A percentile compares a stretch with the other conserved stretches of the same genome.
phyloP scores from a whole-genome alignment of 2,113 vertebrate species.

The Blennius ocellaris region DNA sequence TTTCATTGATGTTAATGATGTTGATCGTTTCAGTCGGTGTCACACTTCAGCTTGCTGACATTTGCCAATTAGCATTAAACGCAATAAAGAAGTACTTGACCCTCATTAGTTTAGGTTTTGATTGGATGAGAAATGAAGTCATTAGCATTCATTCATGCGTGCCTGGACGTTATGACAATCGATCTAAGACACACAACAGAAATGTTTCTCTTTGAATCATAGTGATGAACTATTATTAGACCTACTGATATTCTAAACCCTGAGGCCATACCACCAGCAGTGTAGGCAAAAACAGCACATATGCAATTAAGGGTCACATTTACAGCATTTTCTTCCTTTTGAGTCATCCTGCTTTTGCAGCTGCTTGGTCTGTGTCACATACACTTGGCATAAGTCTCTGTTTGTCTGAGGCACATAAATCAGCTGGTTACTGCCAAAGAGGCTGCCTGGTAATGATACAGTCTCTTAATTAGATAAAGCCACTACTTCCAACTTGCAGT shows the following conservation, averaged over 20 bases:
- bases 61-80: not conserved
- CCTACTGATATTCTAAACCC: not conserved
- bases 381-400: constrained; percentile 29
- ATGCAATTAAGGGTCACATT: constrained; percentile 14
- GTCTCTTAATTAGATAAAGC: constrained; percentile 71
- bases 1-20: not conserved
- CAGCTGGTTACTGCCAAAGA: constrained; percentile 51
- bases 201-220: not conserved
- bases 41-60: no score
- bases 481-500: constrained; percentile 56
- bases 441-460: constrained; percentile 66
- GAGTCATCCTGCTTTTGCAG: constrained; percentile 40
- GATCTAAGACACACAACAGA: not conserved
- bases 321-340: constrained; percentile 7
- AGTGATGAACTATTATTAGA: no score
- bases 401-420: constrained; percentile 58
- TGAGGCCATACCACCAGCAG: not conserved
- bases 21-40: no score
- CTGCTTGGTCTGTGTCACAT: constrained; percentile 45
- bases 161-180: not conserved
- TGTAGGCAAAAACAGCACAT: not conserved
- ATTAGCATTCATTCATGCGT: not conserved
- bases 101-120: not conserved
- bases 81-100: not conserved
- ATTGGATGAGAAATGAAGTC: not conserved